A percentile compares a stretch with the other conserved stretches of the same genome.
phyloP scores from a whole-genome alignment of 2,797 vertebrate genomes.

The Carapus acus region DNA sequence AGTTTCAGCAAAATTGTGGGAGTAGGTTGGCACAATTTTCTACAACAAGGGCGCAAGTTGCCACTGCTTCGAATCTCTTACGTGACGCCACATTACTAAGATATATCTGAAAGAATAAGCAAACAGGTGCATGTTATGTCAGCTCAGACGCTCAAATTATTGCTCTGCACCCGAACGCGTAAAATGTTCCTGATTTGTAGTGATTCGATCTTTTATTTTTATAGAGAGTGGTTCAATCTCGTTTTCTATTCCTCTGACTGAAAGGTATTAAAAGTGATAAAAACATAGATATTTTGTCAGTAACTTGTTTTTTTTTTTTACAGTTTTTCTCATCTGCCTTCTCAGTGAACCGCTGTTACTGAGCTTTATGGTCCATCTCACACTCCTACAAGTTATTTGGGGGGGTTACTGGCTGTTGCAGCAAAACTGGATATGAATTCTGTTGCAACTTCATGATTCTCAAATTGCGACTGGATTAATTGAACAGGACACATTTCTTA shows the following conservation, averaged over 20 bases:
- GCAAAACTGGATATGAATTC: no score
- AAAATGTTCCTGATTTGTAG: constrained; percentile 32
- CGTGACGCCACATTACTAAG: constrained; percentile 3
- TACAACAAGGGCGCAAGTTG: no score
- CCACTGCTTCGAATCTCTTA: constrained; percentile 12
- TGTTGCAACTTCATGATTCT: no score
- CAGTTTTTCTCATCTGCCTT: no score
- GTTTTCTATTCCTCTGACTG: constrained; percentile 54
- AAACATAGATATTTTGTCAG: constrained; percentile 6
- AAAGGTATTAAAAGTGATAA: constrained; percentile 56
- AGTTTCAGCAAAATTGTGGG: no score
- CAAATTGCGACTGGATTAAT: no score
- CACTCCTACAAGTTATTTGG: no score
- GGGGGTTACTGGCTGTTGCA: no score
- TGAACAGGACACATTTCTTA: neutral
- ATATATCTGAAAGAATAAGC: constrained; percentile 5
- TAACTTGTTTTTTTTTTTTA: neutral
- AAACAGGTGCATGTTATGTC: constrained; percentile 12
- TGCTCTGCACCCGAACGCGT: neutral
- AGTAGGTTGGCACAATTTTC: no score
- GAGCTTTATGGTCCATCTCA: no score
- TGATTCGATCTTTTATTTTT: constrained; percentile 75
- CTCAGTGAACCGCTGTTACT: no score
- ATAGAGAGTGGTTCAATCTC: constrained; percentile 68
- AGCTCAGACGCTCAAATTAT: constrained; percentile 2